phyloP scores from a whole-genome alignment of 2,797 vertebrate species.

The Spheniscus humboldti region DNA sequence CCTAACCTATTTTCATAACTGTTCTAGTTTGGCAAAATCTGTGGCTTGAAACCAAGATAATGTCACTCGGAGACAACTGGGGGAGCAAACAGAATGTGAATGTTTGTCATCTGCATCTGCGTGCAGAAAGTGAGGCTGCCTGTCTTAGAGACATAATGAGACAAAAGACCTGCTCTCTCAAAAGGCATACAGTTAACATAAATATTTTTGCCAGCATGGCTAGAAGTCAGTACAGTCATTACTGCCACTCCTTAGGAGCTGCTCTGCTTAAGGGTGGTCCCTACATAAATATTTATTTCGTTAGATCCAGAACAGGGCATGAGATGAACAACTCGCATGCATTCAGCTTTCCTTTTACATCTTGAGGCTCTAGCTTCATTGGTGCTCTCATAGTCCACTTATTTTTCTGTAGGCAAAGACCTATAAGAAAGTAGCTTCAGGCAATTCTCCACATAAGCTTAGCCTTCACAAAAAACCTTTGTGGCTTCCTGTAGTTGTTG shows the following conservation, averaged over 20 bases:
- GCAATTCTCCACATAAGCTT: neutral
- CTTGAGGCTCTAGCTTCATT: neutral
- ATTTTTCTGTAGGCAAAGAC: neutral
- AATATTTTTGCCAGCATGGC: slow-evolving; percentile 58
- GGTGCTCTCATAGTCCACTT: neutral
- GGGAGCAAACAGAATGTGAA: neutral
- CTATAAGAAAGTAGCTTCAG: neutral
- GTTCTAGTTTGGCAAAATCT: neutral
- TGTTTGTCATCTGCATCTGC: slow-evolving; percentile 45
- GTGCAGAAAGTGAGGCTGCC: neutral
- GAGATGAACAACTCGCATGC: slow-evolving; percentile 11
- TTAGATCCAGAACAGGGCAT: slow-evolving; percentile 19
- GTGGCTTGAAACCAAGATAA: neutral
- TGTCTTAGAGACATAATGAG: neutral
- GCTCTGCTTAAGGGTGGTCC: slow-evolving; percentile 56
- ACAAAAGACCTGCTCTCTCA: neutral
- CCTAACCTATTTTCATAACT: neutral
- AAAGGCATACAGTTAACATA: slow-evolving; percentile 13
- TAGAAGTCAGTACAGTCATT: slow-evolving; percentile 32
- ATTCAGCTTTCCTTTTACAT: neutral
- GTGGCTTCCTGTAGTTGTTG: neutral
- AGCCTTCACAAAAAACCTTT: fast-evolving
- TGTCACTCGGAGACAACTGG: neutral
- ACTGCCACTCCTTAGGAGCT: slow-evolving; percentile 43
- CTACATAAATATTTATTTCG: slow-evolving; percentile 72